Evolutionary conservation across 1,140 invertebrate genomes (phyloP).

Genomic region (Acyrthosiphon pisum): DNA sequence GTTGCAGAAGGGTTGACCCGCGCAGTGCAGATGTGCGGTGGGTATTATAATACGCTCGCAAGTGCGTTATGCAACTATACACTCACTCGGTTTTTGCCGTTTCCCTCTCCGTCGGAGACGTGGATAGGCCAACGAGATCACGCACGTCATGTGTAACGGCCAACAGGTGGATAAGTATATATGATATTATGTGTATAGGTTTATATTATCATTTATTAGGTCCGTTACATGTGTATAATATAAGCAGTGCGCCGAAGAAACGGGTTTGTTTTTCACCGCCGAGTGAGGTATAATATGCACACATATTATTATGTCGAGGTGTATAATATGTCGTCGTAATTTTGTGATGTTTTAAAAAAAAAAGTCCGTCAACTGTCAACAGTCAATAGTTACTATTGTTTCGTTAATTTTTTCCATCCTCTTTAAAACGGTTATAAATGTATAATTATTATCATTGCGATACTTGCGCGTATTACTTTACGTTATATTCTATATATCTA

Average conservation of each 20-base stretch:
- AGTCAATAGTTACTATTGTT: too few relatives aligned
- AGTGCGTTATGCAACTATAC: not conserved
- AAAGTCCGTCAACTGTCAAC: not conserved
- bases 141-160: not conserved
- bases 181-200: not conserved
- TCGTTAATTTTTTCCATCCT: not conserved
- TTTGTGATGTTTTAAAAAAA: not conserved
- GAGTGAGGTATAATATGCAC: not conserved
- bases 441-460: not conserved
- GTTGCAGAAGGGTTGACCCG: constrained; percentile 52
- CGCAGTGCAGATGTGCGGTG: not conserved
- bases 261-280: not conserved
- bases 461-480: not conserved
- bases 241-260: not conserved
- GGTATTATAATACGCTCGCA: not conserved
- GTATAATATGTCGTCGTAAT: not conserved
- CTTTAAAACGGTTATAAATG: not conserved
- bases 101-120: not conserved
- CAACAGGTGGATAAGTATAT: not conserved
- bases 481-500: not conserved
- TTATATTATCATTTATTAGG: not conserved
- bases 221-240: not conserved
- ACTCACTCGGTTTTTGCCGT: not conserved
- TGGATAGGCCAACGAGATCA: not conserved
- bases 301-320: not conserved